phyloP scores from a whole-genome alignment of 2,888 invertebrate species.

The Nemotelus nigrinus region DNA sequence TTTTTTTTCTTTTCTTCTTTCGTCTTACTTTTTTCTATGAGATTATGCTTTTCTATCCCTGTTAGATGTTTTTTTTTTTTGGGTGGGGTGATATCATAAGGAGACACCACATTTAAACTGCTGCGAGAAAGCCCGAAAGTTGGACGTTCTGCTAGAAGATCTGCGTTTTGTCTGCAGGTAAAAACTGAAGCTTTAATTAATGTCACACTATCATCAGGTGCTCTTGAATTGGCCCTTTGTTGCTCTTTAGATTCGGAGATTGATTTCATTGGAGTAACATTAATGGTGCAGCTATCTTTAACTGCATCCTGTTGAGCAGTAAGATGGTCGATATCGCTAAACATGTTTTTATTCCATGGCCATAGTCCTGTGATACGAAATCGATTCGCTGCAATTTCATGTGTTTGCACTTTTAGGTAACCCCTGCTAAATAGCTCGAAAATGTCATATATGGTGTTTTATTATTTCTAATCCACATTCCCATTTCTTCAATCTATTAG shows the following conservation, averaged over 20 bases:
- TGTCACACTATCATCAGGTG: not conserved
- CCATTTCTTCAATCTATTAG: slow-evolving; percentile 57
- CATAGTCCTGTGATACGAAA: slow-evolving; percentile 54
- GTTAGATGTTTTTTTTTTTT: no score
- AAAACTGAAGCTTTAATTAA: no score
- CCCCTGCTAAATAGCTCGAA: slow-evolving; percentile 51
- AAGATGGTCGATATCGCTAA: slow-evolving; percentile 13
- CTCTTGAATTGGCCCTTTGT: no score
- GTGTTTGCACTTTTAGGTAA: slow-evolving; percentile 55
- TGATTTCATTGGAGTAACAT: slow-evolving; percentile 17
- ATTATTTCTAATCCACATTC: slow-evolving; percentile 55
- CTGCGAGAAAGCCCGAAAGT: no score
- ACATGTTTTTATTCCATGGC: slow-evolving; percentile 52
- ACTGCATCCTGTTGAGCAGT: not conserved
- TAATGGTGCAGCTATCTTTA: not conserved
- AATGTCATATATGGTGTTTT: slow-evolving; percentile 49
- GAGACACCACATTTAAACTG: no score
- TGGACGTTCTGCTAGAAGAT: no score
- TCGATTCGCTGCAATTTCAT: slow-evolving; percentile 51
- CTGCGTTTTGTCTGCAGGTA: no score
- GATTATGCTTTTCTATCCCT: no score
- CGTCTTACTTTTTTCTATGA: no score
- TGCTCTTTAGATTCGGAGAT: not conserved
- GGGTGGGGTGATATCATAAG: no score
- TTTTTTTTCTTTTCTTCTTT: no score